Percentiles rank a stretch among this genome's conserved stretches.
Evolutionary conservation across 2,113 vertebrate species (phyloP).

Genomic region (Syrmaticus mikado): DNA sequence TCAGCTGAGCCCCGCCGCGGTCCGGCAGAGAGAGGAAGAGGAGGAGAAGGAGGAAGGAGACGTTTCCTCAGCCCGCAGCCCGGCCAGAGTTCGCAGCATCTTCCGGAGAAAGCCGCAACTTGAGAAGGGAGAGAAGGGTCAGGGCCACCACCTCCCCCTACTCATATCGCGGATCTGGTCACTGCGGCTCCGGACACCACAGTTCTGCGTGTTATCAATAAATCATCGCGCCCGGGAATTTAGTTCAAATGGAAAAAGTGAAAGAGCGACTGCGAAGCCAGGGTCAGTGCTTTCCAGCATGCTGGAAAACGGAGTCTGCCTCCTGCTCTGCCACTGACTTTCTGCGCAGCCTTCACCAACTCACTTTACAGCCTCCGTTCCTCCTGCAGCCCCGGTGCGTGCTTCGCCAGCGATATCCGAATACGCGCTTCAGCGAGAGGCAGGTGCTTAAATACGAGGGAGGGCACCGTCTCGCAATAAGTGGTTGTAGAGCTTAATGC

Average conservation of each 20-base stretch:
- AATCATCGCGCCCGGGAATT: not conserved
- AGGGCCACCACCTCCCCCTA: not conserved
- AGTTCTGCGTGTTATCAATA: not conserved
- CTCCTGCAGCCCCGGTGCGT: not conserved
- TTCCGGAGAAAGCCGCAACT: not conserved
- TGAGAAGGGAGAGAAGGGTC: not conserved
- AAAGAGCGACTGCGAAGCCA: not conserved
- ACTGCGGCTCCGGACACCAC: not conserved
- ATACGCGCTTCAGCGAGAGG: not conserved
- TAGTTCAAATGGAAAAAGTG: constrained; percentile 2
- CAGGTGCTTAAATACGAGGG: not conserved
- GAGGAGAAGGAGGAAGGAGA: not conserved
- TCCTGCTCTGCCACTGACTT: not conserved
- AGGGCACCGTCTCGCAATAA: not conserved
- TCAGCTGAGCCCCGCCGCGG: not conserved
- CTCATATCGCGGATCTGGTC: not conserved
- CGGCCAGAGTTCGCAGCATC: not conserved
- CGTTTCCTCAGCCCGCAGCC: not conserved
- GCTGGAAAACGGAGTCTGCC: fast-evolving
- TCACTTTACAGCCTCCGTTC: not conserved
- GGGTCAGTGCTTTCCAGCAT: not conserved
- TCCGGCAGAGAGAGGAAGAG: not conserved
- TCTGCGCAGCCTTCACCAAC: not conserved
- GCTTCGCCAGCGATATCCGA: not conserved
- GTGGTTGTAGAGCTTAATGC: not conserved